phyloP scores from a whole-genome alignment of 1,140 invertebrate genomes.

The Drosophila bocqueti region DNA sequence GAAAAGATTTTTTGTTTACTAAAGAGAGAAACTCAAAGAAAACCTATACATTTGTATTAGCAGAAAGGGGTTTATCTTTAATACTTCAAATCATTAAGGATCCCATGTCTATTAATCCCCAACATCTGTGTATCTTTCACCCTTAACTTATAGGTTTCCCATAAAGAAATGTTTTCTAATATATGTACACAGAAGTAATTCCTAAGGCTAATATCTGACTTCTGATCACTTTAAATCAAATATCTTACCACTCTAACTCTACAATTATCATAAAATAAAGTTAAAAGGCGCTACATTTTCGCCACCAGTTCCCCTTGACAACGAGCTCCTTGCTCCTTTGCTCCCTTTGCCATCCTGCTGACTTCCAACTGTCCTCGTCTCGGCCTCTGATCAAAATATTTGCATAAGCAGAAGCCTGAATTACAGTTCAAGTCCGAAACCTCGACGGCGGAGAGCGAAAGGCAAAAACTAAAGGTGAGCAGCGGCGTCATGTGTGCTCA shows the following conservation, averaged over 20 bases:
- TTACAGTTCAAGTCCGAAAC: conserved; percentile 61
- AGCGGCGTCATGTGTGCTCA: conserved; percentile 75
- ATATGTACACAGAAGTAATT: neutral
- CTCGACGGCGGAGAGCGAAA: conserved; percentile 8
- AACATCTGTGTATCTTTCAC: neutral
- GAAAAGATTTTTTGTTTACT: neutral
- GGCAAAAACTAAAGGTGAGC: conserved; percentile 6
- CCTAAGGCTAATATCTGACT: neutral
- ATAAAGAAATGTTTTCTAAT: neutral
- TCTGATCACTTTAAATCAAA: neutral
- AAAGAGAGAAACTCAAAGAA: too few species aligned
- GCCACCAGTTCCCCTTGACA: neutral
- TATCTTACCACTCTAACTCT: too few species aligned
- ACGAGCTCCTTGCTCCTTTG: neutral
- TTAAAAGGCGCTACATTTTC: neutral
- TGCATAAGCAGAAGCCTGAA: conserved; percentile 72
- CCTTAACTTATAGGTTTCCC: too few species aligned
- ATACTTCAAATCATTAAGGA: too few species aligned
- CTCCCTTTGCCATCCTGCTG: conserved; percentile 24
- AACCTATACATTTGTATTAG: neutral
- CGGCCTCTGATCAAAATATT: conserved; percentile 68
- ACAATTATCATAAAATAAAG: neutral
- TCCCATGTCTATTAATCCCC: too few species aligned
- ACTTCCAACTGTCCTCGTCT: conserved; percentile 47
- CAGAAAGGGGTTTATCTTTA: neutral